phyloP scores from a whole-genome alignment of 2,797 vertebrate genomes.

The Danio choprae region DNA sequence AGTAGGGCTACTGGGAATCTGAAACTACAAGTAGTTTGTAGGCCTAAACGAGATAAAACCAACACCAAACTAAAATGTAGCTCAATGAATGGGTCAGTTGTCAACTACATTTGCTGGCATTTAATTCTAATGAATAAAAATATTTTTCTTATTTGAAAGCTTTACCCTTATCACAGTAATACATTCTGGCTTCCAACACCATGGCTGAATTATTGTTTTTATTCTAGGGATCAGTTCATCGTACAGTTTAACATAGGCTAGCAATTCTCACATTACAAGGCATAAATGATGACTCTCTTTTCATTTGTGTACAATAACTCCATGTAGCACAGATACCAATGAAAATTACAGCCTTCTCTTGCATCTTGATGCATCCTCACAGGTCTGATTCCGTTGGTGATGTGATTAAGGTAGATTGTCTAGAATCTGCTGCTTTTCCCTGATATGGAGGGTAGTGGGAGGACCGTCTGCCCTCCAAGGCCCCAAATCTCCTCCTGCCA shows the following conservation, averaged over 20 bases:
- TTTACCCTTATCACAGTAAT: conserved; percentile 26
- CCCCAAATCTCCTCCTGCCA: conserved; percentile 55
- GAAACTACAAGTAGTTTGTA: conserved; percentile 21
- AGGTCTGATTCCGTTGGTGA: conserved; percentile 19
- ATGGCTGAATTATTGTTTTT: background rate
- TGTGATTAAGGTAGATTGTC: conserved; percentile 45
- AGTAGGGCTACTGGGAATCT: conserved; percentile 5
- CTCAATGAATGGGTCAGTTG: background rate
- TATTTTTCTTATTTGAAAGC: conserved; percentile 19
- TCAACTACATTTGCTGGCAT: conserved; percentile 7
- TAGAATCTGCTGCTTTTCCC: conserved; percentile 49
- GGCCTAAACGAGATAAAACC: conserved; percentile 37
- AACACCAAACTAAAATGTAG: conserved; percentile 3
- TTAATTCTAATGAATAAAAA: conserved; percentile 1
- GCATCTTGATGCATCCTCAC: conserved; percentile 44
- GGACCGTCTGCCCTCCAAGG: conserved; percentile 41
- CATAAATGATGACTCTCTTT: conserved; percentile 49
- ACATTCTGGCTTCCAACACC: conserved; percentile 4
- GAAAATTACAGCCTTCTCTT: conserved; percentile 44
- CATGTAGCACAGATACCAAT: conserved; percentile 48
- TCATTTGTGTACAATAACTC: conserved; percentile 63
- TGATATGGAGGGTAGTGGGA: conserved; percentile 20
- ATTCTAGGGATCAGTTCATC: background rate
- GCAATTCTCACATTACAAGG: conserved; percentile 50
- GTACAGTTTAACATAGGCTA: background rate